Percentiles rank a stretch among this genome's conserved stretches.
phyloP scores from a whole-genome alignment of 2,113 vertebrate genomes.

The Zosterops pallidus region DNA sequence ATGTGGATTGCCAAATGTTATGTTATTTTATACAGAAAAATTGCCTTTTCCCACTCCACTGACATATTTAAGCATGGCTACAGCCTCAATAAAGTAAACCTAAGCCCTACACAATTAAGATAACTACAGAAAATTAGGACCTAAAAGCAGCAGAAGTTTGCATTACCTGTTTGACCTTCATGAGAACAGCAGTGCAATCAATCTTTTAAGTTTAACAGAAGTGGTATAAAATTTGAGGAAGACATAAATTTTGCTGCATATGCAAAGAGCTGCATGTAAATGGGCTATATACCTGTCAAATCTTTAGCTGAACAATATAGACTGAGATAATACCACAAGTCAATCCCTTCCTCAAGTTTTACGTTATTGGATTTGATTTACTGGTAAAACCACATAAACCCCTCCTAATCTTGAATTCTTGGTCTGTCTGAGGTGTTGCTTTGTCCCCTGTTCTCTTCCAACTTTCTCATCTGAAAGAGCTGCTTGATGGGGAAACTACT shows the following conservation, averaged over 20 bases:
- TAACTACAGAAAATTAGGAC: not conserved
- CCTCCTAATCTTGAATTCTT: not conserved
- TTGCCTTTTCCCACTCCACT: not conserved
- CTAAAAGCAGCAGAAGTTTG: not conserved
- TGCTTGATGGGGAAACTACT: not conserved
- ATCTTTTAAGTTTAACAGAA: slow-evolving; percentile 21
- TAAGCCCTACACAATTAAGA: not conserved
- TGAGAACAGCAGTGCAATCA: not conserved
- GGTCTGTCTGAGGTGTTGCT: not conserved
- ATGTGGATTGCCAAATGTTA: not conserved
- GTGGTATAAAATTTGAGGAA: slow-evolving; percentile 13
- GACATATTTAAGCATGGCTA: not conserved
- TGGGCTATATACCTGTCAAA: not conserved
- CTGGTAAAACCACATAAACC: not conserved
- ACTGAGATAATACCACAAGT: not conserved
- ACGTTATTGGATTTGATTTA: slow-evolving; percentile 5
- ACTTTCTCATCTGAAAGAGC: not conserved
- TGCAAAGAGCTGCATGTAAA: slow-evolving; percentile 20
- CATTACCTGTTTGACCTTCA: slow-evolving; percentile 8
- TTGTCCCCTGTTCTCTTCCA: not conserved
- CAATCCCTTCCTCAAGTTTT: not conserved
- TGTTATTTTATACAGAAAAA: not conserved
- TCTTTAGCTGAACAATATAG: not conserved
- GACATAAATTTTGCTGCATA: slow-evolving; percentile 30
- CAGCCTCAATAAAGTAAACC: not conserved